Evolutionary conservation across 2,888 invertebrate species (phyloP).

Genomic region (Herminia tarsipennalis): DNA sequence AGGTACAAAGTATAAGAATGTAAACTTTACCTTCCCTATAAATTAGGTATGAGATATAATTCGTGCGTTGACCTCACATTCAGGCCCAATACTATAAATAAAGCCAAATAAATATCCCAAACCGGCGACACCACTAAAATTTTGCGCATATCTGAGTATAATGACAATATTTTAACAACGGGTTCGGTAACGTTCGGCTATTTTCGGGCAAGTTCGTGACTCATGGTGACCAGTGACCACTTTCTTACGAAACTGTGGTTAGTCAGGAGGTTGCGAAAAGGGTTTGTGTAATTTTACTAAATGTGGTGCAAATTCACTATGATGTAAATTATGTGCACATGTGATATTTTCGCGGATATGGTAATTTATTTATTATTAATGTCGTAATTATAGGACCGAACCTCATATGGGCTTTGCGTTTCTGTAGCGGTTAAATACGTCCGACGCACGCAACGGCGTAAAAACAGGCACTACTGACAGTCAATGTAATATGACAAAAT

Average conservation of each 20-base stretch:
- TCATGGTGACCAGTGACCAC: slow-evolving; percentile 47
- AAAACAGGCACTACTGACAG: too few species aligned
- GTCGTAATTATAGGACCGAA: too few species aligned
- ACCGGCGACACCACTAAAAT: slow-evolving; percentile 29
- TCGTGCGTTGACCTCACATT: slow-evolving; percentile 27
- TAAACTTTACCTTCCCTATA: slow-evolving; percentile 21
- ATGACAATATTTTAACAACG: slow-evolving; percentile 30
- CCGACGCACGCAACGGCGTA: too few species aligned
- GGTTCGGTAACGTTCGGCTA: slow-evolving; percentile 19
- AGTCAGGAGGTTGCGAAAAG: slow-evolving; percentile 51
- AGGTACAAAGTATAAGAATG: too few species aligned
- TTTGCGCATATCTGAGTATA: slow-evolving; percentile 30
- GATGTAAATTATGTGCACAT: too few species aligned
- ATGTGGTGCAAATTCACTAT: slow-evolving; percentile 39
- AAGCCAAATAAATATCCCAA: slow-evolving; percentile 20
- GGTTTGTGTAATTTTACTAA: slow-evolving; percentile 46
- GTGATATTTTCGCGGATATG: too few species aligned
- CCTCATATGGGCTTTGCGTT: too few species aligned
- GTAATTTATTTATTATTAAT: too few species aligned
- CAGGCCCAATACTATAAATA: slow-evolving; percentile 17
- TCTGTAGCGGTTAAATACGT: too few species aligned
- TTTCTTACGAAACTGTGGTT: slow-evolving; percentile 54
- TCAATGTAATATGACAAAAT: too few species aligned
- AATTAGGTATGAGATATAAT: slow-evolving; percentile 15
- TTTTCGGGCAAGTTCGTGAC: slow-evolving; percentile 38